Percentiles rank a stretch among this genome's conserved stretches.
Evolutionary conservation across 2,797 vertebrate species (phyloP).

Genomic region (Parambassis ranga): DNA sequence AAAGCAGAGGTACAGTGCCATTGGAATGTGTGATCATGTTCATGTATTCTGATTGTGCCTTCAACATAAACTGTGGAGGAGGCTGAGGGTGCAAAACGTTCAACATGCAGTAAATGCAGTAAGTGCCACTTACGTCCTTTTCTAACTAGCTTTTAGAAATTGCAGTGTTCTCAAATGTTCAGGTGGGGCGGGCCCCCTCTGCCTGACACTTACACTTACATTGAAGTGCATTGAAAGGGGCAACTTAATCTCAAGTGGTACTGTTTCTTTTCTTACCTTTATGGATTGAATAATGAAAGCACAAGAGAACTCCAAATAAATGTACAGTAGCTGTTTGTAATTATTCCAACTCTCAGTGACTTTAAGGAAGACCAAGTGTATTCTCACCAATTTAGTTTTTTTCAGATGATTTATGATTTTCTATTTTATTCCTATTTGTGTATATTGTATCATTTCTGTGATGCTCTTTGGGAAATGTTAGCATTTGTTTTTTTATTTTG

Average conservation of each 20-base stretch:
- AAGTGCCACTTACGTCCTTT: constrained; percentile 45
- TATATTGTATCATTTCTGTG: constrained; percentile 66
- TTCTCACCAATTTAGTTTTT: constrained; percentile 52
- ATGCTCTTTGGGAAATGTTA: constrained; percentile 60
- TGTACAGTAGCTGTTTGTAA: constrained; percentile 34
- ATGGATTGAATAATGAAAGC: constrained; percentile 46
- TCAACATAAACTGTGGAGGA: constrained; percentile 54
- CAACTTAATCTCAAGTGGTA: constrained; percentile 56
- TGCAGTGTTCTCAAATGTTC: constrained; percentile 62
- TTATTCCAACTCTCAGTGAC: constrained; percentile 31
- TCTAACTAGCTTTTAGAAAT: constrained; percentile 56
- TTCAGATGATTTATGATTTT: constrained; percentile 52
- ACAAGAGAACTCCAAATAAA: constrained; percentile 58
- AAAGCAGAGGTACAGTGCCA: constrained; percentile 52
- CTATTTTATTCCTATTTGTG: constrained; percentile 58
- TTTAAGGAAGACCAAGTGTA: constrained; percentile 55
- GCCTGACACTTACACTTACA: constrained; percentile 53
- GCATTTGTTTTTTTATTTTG: constrained; percentile 57
- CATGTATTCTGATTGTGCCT: constrained; percentile 72
- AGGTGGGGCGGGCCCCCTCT: constrained; percentile 70
- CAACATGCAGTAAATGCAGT: constrained; percentile 44
- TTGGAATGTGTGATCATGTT: constrained; percentile 47
- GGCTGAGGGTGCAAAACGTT: constrained; percentile 45
- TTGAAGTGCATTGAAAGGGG: constrained; percentile 31
- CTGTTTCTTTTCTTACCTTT: constrained; percentile 35